Evolutionary conservation across 2,113 vertebrate species (phyloP).

Genomic region (Otocyon megalotis): DNA sequence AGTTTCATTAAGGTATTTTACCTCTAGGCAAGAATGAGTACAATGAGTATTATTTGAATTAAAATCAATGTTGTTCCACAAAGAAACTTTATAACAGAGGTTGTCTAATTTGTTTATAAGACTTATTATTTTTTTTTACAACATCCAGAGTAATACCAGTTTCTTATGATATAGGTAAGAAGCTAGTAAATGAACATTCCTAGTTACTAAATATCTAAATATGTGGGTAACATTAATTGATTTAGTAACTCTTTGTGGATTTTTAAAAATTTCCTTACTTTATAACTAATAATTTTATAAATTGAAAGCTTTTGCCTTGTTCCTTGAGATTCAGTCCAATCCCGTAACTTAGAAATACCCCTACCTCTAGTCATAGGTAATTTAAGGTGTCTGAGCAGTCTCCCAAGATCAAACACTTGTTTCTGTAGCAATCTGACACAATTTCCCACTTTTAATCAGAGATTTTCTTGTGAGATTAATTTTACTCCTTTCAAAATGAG

Average conservation of each 20-base stretch:
- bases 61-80: constrained; percentile 52
- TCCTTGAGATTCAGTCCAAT: neutral
- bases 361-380: neutral
- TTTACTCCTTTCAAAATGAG: neutral
- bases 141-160: neutral
- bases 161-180: neutral
- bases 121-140: neutral
- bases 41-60: constrained; percentile 20
- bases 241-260: neutral
- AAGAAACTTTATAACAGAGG: constrained; percentile 57
- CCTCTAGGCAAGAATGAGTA: constrained; percentile 2
- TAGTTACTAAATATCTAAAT: constrained; percentile 5
- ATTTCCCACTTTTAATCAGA: neutral
- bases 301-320: neutral
- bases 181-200: neutral
- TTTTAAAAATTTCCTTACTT: neutral
- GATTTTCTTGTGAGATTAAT: neutral
- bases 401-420: neutral
- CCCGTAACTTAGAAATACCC: neutral
- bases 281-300: constrained; percentile 1
- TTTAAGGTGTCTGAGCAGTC: neutral
- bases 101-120: constrained; percentile 47
- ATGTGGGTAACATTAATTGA: neutral
- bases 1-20: constrained; percentile 61
- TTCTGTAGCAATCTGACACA: neutral